Evolutionary conservation across 2,888 invertebrate genomes (phyloP).

Genomic region (Oxyscelio sp.): DNA sequence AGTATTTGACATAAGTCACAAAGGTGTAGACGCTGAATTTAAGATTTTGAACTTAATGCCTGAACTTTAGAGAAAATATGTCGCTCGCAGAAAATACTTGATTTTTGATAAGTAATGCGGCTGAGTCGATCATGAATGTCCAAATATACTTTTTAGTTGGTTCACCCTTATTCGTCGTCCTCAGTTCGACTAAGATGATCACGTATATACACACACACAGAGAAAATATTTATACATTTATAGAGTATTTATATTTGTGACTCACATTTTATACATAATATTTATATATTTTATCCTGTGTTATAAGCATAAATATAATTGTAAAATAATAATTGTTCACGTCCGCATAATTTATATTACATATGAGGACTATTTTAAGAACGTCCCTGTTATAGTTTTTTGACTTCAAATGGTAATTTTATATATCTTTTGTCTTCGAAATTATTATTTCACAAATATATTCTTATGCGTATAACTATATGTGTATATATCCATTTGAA

Average conservation of each 20-base stretch:
- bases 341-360: too few relatives aligned
- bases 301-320: too few relatives aligned
- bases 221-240: conserved; percentile 71
- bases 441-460: too few relatives aligned
- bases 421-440: too few relatives aligned
- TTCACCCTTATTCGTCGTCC: conserved; percentile 56
- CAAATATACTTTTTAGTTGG: conserved; percentile 34
- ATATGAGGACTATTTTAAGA: too few relatives aligned
- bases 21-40: not conserved
- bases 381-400: too few relatives aligned
- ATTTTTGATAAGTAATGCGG: conserved; percentile 8
- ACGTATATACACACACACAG: conserved; percentile 73
- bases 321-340: too few relatives aligned
- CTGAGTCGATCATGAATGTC: conserved; percentile 60
- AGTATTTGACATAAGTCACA: conserved; percentile 8
- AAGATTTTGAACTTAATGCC: conserved; percentile 20
- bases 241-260: conserved; percentile 58
- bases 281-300: conserved; percentile 47
- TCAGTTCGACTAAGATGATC: conserved; percentile 68
- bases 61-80: not conserved
- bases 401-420: too few relatives aligned
- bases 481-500: conserved; percentile 59
- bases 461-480: too few relatives aligned
- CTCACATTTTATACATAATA: conserved; percentile 63
- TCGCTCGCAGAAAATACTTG: not conserved